phyloP scores from a whole-genome alignment of 2,888 invertebrate genomes.

The Synergus gifuensis region DNA sequence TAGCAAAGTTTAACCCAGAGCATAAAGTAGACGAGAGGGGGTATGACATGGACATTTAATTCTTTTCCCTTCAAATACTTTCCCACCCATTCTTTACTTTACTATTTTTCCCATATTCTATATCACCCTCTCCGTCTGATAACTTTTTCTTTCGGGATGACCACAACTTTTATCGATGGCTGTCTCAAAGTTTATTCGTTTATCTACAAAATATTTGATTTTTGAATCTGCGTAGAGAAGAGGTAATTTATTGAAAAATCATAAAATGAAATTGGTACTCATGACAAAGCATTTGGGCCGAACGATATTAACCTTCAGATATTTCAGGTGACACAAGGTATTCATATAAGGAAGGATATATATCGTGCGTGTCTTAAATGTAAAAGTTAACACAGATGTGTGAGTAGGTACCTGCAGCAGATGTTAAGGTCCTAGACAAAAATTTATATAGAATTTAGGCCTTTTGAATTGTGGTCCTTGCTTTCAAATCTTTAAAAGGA shows the following conservation, averaged over 20 bases:
- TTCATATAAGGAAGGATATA: too few relatives aligned
- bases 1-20: constrained; percentile 71
- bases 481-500: too few relatives aligned
- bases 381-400: background rate
- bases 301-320: background rate
- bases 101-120: constrained; percentile 1
- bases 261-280: background rate
- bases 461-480: too few relatives aligned
- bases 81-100: constrained; percentile 41
- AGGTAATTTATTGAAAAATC: too few relatives aligned
- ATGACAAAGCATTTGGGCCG: background rate
- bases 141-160: constrained; percentile 22
- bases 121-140: background rate
- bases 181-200: background rate
- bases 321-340: background rate
- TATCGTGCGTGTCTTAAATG: background rate
- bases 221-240: background rate
- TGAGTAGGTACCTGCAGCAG: background rate
- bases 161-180: constrained; percentile 23
- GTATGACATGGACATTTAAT: constrained; percentile 64
- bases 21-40: constrained; percentile 62
- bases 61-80: constrained; percentile 43
- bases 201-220: background rate
- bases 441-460: too few relatives aligned
- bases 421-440: background rate